Evolutionary conservation across 2,113 vertebrate genomes (phyloP).

Genomic region (Maccullochella peelii): DNA sequence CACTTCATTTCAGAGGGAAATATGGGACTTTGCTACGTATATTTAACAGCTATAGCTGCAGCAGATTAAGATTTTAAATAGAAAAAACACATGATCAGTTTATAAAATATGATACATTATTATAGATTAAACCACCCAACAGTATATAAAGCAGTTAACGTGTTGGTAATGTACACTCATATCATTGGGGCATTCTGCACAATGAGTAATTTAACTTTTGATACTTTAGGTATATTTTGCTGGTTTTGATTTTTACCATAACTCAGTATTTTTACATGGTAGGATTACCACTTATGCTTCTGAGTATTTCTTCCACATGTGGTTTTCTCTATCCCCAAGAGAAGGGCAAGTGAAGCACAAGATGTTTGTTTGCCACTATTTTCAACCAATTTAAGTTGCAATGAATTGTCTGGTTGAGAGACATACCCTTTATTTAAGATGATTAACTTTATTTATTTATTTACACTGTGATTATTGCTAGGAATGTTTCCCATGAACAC

Average conservation of each 20-base stretch:
- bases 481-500: background rate
- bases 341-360: background rate
- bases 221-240: background rate
- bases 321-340: background rate
- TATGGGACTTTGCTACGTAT: background rate
- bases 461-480: too few species aligned
- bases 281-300: too few species aligned
- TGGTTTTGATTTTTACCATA: background rate
- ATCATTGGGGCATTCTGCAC: too few species aligned
- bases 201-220: too few species aligned
- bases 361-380: background rate
- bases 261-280: background rate
- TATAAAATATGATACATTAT: background rate
- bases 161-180: background rate
- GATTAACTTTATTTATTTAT: too few species aligned
- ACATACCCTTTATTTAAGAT: too few species aligned
- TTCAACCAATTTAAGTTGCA: background rate
- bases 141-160: background rate
- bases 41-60: background rate
- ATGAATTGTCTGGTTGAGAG: background rate
- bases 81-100: background rate
- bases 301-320: background rate
- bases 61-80: background rate
- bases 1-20: background rate
- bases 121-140: background rate